Base-by-base conservation (phyloP, 2,113 vertebrate genomes). In the Peromyscus leucopus region DNA sequence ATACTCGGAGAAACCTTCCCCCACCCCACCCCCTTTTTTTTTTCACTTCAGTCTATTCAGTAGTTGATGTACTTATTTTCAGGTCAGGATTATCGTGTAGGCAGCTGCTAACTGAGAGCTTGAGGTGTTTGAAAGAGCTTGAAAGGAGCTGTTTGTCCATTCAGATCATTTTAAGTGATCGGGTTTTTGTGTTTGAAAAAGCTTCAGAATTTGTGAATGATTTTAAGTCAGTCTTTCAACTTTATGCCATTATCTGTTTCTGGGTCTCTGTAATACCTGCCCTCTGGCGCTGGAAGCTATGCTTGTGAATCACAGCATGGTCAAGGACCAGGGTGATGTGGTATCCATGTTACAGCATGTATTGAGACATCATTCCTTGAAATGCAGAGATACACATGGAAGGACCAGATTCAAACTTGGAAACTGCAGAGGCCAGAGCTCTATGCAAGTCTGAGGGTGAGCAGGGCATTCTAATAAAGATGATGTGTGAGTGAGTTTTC, bases 381-480 rank as follows among this genome's bases (percentile, higher is more conserved):
- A 98, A 98, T 98, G 98, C 97, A 96, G 98, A 96, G 98, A 51
- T 89, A 98, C 98, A 99, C 99, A 99, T 99, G 98, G 95, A 98
- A 98, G 98, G 98, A 98, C 97, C 98, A 98, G 97, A 98, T 98
- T 98, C 98, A 98, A 99, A 99, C 99, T 99, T 98, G 98, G 98
- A 98, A 97, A 87, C 99, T 99, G 99, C 98, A 96, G 48, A 98
- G 98, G 98, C 96, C 98, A 99, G 99, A 99, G 97, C 98, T 91
- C 94, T 79, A 72, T 96, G 93, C 91, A 87, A 93, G 92, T 93
- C 19, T 86, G 72, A 59, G 17, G 95, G 94, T 93, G 98, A 98
- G 96, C 94, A 96, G 74, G 75, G 63, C 94, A 90, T 93, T 97
- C 96, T 98, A 80, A 83, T 33, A 46, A 51, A 72, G 79, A 82